Evolutionary conservation across 2,113 vertebrate species (phyloP), one percentile per base, ranked within the genome.

Genomic region (Drymodes brunneopygia): DNA sequence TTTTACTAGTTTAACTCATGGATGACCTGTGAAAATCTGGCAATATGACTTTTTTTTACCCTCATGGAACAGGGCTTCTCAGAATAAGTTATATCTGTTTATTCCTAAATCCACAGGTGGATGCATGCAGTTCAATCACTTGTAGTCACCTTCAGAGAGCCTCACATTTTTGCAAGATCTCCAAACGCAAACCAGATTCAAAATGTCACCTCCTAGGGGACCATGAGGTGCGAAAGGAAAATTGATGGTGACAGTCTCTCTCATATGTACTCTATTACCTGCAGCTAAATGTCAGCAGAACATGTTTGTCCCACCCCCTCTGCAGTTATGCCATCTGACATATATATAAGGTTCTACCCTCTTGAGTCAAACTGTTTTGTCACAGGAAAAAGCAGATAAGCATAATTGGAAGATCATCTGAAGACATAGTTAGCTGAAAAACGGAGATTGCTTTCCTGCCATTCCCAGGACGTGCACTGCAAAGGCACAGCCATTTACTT

Each of bases 81-180:
- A 75, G 48, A 67, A 40, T 36, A 67, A 74, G 11, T 50, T 31
- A 10, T 36, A 62, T 4, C 8, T 45, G 11, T 27, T 80, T 80
- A 73, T 62, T 86, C 35, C 35, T 66, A 84, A 88, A 81, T 54
- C 51, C 38, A 67, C 6, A 71, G 25, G 17, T 83, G 15, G 22
- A 53, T 81, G 9, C 22, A 1, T 75, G 38, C 1, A 1, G 14
- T 74, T 66, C n/a, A 35, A 1, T 29, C 1, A 1, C 83, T 65
- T 69, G 36, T 44, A 44, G 31, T 12, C 1, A 4, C 12, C 24
- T 71, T 48, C 62, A 79, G n/a, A 56, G 9, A 82, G 23, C 11
- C 50, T 82, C 33, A 47, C 4, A 2, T 54, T 90, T 92, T 69
- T 75, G 21, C 67, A 70, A 50, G 11, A 28, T 20, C 22, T 77